Conservation (phyloP, 1,140 invertebrate species). For the Euura saliciscinereae region DNA sequence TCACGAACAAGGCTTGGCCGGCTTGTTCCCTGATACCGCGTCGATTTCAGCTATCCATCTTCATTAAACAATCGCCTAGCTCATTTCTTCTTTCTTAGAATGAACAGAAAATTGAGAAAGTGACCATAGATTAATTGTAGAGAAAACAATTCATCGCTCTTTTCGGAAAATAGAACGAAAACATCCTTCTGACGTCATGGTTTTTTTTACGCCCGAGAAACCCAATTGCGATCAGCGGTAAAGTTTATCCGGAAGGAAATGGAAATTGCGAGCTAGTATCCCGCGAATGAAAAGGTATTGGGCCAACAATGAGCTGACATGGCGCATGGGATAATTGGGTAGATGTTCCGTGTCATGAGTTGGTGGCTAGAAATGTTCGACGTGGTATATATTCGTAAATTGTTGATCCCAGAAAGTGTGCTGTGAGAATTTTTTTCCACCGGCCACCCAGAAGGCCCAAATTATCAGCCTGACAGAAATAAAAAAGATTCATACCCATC, state of each 20-base stretch:
- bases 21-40: constrained; percentile 36
- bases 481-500: not conserved
- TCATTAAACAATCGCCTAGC: constrained; percentile 25
- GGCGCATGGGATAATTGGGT: not conserved
- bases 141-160: too few species aligned
- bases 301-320: too few species aligned
- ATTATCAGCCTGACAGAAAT: not conserved
- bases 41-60: constrained; percentile 33
- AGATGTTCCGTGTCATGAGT: not conserved
- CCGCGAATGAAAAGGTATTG: too few species aligned
- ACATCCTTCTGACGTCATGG: too few species aligned
- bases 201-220: too few species aligned
- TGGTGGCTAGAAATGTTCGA: not conserved
- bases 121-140: too few species aligned
- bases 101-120: too few species aligned
- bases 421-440: not conserved
- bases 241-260: too few species aligned
- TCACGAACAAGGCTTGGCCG: constrained; percentile 32
- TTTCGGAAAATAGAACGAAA: too few species aligned
- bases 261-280: too few species aligned
- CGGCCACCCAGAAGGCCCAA: not conserved
- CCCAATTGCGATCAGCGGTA: too few species aligned
- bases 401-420: not conserved
- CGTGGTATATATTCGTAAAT: not conserved
- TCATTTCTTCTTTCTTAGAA: too few species aligned